These are phyloP conservation scores for Drosophila athabasca DNA, from an alignment of 1,140 invertebrate species.

Conservation along the genomic window DNA sequence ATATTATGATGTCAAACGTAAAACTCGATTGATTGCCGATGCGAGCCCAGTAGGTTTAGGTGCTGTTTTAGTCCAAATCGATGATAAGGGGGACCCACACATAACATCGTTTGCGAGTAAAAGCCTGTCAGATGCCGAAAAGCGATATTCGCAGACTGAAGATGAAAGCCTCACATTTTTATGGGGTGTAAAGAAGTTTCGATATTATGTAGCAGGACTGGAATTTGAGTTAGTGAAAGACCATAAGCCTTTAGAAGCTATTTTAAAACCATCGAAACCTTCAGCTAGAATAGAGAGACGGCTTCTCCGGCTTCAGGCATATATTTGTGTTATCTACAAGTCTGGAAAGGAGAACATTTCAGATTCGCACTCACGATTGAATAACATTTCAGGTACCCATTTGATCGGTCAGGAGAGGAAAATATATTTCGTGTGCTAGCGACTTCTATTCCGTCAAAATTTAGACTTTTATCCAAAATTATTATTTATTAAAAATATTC, in stretches of 20 bases:
- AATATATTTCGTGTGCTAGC: constrained; percentile 1
- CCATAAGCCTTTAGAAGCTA: constrained; percentile 1
- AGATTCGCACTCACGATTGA: background rate
- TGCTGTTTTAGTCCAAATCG: constrained; percentile 2
- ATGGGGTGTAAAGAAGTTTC: background rate
- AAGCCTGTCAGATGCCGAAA: constrained; percentile 7
- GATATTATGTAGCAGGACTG: background rate
- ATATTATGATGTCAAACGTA: constrained; percentile 1
- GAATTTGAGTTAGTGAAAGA: background rate
- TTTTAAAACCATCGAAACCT: too few relatives aligned
- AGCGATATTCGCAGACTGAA: constrained; percentile 1
- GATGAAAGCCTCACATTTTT: background rate
- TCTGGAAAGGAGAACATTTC: constrained; percentile 20
- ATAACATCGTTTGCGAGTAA: constrained; percentile 14
- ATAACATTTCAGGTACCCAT: constrained; percentile 5
- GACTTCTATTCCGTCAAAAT: constrained; percentile 10
- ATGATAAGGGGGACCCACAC: background rate
- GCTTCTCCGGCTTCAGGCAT: too few relatives aligned
- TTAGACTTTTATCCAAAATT: too few relatives aligned
- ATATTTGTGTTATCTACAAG: constrained; percentile 16
- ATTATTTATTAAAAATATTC: too few relatives aligned
- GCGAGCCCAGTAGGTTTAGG: constrained; percentile 1
- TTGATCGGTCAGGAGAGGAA: constrained; percentile 3
- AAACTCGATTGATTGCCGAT: constrained; percentile 7
- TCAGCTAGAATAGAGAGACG: too few relatives aligned